Percentiles rank a stretch among this genome's conserved stretches.
Evolutionary conservation across 2,797 vertebrate species (phyloP).

Genomic region (Lates japonicus): DNA sequence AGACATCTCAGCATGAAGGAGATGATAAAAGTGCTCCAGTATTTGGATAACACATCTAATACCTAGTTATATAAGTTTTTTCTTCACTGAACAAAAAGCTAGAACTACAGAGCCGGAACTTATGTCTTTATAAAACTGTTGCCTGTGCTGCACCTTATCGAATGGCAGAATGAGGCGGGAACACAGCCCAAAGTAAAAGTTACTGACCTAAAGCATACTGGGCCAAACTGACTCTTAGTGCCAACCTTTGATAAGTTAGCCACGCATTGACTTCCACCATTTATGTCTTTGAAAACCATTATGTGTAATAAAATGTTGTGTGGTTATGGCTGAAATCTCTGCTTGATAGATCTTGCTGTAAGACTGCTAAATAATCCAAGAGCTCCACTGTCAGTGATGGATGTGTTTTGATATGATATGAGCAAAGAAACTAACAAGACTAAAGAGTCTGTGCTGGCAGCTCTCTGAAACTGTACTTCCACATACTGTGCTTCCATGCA

Average conservation of each 20-base stretch:
- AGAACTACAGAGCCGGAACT: constrained; percentile 8
- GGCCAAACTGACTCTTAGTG: not conserved
- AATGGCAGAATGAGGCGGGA: not conserved
- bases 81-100: constrained; percentile 23
- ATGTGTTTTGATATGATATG: too few relatives aligned
- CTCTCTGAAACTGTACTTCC: not conserved
- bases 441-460: not conserved
- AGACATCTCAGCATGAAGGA: constrained; percentile 45
- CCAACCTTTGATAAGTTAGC: not conserved
- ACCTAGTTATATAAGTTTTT: not conserved
- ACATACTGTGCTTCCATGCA: not conserved
- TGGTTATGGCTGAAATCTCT: not conserved
- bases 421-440: not conserved
- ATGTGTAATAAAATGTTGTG: not conserved
- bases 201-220: not conserved
- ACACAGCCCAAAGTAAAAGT: not conserved
- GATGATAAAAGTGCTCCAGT: constrained; percentile 43
- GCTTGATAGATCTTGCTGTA: not conserved
- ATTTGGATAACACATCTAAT: constrained; percentile 50
- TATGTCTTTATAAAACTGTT: not conserved
- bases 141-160: not conserved
- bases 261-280: not conserved
- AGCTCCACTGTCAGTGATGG: not conserved
- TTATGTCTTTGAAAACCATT: not conserved
- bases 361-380: not conserved